phyloP scores from a whole-genome alignment of 1,140 invertebrate species.

The Odontomachus brunneus region DNA sequence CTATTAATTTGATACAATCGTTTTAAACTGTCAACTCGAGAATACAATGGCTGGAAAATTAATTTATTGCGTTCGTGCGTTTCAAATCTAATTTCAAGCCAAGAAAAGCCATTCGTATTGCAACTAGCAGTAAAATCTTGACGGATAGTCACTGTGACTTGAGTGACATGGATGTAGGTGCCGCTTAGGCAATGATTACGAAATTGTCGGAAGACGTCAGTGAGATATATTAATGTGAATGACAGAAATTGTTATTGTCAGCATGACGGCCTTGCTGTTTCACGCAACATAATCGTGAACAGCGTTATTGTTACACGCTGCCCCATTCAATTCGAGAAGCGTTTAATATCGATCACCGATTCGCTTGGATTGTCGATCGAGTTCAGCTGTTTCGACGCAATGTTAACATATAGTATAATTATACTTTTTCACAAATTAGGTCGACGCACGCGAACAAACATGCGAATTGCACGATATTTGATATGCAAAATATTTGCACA shows the following conservation, averaged over 20 bases:
- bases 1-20: too few species aligned
- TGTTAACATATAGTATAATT: background rate
- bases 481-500: background rate
- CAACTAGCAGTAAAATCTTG: background rate
- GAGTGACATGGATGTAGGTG: slow-evolving; percentile 24
- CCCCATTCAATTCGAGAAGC: slow-evolving; percentile 46
- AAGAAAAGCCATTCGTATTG: background rate
- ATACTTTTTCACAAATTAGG: slow-evolving; percentile 1
- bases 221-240: slow-evolving; percentile 47
- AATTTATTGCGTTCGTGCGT: background rate
- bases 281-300: slow-evolving; percentile 24
- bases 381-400: background rate
- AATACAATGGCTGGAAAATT: background rate
- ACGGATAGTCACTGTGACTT: slow-evolving; percentile 9
- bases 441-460: background rate
- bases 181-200: slow-evolving; percentile 32
- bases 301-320: slow-evolving; percentile 23
- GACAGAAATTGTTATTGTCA: slow-evolving; percentile 52
- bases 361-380: slow-evolving; percentile 27
- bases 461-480: background rate
- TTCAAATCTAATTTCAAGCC: background rate
- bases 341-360: slow-evolving; percentile 35
- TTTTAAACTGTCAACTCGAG: too few species aligned
- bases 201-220: slow-evolving; percentile 51
- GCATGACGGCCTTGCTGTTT: slow-evolving; percentile 36